Evolutionary conservation across 2,888 invertebrate genomes (phyloP), one percentile per base, ranked within the genome.

Genomic region (Suillia variegata): DNA sequence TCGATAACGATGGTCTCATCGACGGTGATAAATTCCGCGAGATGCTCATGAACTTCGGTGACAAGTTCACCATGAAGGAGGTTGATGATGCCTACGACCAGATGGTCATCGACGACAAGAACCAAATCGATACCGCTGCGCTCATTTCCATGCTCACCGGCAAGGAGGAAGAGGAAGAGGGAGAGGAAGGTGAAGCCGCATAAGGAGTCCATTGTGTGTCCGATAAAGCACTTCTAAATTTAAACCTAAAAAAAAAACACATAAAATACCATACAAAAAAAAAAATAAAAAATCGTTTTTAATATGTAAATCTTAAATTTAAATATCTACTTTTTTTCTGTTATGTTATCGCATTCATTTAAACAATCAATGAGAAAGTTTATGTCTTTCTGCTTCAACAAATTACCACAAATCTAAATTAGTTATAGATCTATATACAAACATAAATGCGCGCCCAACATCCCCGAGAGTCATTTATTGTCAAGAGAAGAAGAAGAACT

Each of bases 31-130:
- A 90, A 82, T 86, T 96, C 85, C 91, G 93, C 84, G 92, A 93
- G 84, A 92, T 94, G 74, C 87, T 96, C 81, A 91, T 93, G 89
- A 93, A 91, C 85, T 96, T 91, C 88, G 95, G 96, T 71, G 95
- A 96, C 81, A 95, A 93, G 85, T 96, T 96, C 89, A 85, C 88
- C 82, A 85, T 88, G 76, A 89, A 92, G 81, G 94, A 95, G 83
- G 91, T 92, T 78, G 93, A 94, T 83, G 94, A 95, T 81, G 94
- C 94, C 67, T 94, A 89, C 85, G 94, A 94, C 84, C 92, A 93
- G 84, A 93, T 96, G 89, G 90, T 91, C 63, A 92, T 95, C 81
- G 95, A 95, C 84, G 92, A 92, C 83, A 90, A 92, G 79, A 94
- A 94, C 82, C 88, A 88, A 86, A 94, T 95, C 82, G 94, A 95